These are phyloP conservation scores for Microtus californicus DNA, from an alignment of 2,797 vertebrate species.

Conservation along the genomic window DNA sequence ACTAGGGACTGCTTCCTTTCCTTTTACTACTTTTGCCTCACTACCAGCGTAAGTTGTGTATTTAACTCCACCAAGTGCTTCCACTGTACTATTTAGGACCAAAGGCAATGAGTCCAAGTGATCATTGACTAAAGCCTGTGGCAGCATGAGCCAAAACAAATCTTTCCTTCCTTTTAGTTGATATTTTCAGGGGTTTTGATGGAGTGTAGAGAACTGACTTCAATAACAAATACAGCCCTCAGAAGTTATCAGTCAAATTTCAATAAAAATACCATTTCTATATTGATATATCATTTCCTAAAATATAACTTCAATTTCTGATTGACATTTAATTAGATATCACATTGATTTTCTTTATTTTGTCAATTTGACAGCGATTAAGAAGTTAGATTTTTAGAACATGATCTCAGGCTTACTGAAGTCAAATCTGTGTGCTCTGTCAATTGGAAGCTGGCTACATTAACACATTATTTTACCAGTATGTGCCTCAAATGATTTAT, in stretches of 20 bases:
- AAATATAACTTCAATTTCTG: slow-evolving; percentile 42
- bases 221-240: neutral
- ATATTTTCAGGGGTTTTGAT: neutral
- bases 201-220: neutral
- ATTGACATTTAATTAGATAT: slow-evolving; percentile 14
- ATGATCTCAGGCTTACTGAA: neutral
- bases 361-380: slow-evolving; percentile 14
- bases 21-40: neutral
- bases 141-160: neutral
- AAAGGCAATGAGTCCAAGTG: neutral
- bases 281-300: slow-evolving; percentile 19
- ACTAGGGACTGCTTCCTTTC: neutral
- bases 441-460: neutral
- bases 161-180: neutral
- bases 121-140: neutral
- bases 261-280: slow-evolving; percentile 29
- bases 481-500: neutral
- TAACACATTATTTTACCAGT: slow-evolving; percentile 16
- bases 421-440: slow-evolving; percentile 25
- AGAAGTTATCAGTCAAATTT: slow-evolving; percentile 52
- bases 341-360: slow-evolving; percentile 37
- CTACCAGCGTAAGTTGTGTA: neutral
- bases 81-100: neutral
- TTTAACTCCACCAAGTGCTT: neutral
- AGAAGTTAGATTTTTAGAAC: neutral